Evolutionary conservation across 1,140 invertebrate genomes (phyloP).

Genomic region (Caenorhabditis remanei): DNA sequence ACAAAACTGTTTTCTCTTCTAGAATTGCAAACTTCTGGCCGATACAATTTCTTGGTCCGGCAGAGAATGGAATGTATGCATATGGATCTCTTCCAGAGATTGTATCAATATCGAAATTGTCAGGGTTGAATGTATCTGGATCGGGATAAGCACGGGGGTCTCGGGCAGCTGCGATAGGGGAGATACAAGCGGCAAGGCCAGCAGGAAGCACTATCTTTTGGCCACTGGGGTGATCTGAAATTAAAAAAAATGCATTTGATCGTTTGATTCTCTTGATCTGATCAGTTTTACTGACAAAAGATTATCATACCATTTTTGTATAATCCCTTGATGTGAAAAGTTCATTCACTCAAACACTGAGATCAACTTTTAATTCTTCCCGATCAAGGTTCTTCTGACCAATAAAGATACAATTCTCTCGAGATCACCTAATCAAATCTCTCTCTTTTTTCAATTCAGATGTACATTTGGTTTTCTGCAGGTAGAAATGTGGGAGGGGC

Average conservation of each 20-base stretch:
- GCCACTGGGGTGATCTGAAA: constrained; percentile 24
- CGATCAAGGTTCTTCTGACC: background rate
- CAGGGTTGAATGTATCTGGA: constrained; percentile 88
- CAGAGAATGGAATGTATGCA: constrained; percentile 77
- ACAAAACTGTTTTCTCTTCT: constrained; percentile 87
- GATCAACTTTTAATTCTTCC: constrained; percentile 74
- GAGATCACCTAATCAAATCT: background rate
- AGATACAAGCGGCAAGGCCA: constrained; percentile 83
- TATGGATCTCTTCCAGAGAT: constrained; percentile 79
- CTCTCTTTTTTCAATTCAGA: background rate
- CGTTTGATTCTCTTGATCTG: too few species aligned
- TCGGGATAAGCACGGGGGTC: constrained; percentile 86
- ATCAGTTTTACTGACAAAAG: too few species aligned
- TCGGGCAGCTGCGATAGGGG: constrained; percentile 83
- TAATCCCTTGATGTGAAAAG: too few species aligned
- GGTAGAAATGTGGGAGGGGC: background rate
- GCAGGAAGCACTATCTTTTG: constrained; percentile 79
- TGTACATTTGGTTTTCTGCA: background rate
- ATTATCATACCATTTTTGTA: too few species aligned
- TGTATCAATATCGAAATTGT: constrained; percentile 89
- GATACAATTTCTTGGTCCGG: constrained; percentile 78
- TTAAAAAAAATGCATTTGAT: background rate
- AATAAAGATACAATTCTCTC: background rate
- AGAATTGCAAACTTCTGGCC: constrained; percentile 86
- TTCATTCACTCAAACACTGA: background rate